Evolutionary conservation across 2,797 vertebrate species (phyloP), one percentile per base, ranked within the genome.

Genomic region (Dromococcyx pavoninus): DNA sequence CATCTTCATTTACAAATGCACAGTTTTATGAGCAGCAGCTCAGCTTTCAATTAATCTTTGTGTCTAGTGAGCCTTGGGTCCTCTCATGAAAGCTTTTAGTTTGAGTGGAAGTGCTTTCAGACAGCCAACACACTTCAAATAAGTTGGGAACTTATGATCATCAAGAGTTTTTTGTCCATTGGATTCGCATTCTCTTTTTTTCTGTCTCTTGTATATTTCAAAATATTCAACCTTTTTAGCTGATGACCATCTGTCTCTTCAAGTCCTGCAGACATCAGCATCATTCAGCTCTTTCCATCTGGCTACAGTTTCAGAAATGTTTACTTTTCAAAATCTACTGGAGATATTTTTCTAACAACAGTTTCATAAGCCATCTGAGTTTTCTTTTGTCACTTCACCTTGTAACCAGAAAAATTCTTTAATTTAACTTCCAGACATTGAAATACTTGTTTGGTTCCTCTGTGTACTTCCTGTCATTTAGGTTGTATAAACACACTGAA

Each of bases 171-270:
- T 84, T 90, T 80, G 44, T 71, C 69, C 22, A 56, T 0, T 74
- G 46, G 32, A 77, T 91, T 88, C 62, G 76, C 39, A 72, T 54
- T 87, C 33, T 82, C 65, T 74, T 87, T 91, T 44, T 76, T 90
- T 94, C 48, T 69, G n/a, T 69, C 50, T 51, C 27, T 54, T 10
- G 18, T 56, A 43, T 72, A 65, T 78, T 75, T 73, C 70, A 71
- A 95, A 87, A 21, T 35, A 41, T 66, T 80, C 35, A 61, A 65
- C 56, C 77, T 89, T 91, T 91, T 80, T 87, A 67, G 58, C 70
- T 91, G 35, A 60, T 81, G 65, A 88, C 80, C 81, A 92, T 92
- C 75, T 93, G 72, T 72, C 70, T 89, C 54, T 53, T 86, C 86
- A 88, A 33, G 48, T 95, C 53, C 72, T 86, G 46, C 54, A 87